Conservation (phyloP, 2,797 vertebrate species). For the Sylvia borin region DNA sequence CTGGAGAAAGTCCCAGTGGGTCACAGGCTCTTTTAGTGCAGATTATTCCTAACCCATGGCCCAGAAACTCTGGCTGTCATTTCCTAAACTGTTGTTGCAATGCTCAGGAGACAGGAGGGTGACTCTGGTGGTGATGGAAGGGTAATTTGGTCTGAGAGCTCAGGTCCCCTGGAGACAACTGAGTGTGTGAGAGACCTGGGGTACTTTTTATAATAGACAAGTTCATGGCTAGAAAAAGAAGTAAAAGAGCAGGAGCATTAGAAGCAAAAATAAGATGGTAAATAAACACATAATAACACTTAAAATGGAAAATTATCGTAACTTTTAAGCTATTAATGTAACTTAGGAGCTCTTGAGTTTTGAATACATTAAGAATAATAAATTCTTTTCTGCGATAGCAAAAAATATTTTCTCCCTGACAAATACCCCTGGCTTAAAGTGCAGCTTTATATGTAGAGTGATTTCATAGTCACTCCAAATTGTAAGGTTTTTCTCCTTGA, state of each 20-base stretch:
- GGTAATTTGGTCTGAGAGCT: neutral
- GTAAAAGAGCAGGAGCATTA: fast-evolving
- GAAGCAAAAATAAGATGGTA: neutral
- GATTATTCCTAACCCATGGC: neutral
- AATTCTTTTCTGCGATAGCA: neutral
- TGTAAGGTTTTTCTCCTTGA: neutral
- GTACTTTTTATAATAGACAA: neutral
- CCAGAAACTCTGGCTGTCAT: neutral
- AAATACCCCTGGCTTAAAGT: neutral
- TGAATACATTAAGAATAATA: neutral
- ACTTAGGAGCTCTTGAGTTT: neutral
- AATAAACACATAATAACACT: neutral
- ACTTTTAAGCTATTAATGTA: neutral
- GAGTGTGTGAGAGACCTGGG: neutral
- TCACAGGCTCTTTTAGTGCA: neutral
- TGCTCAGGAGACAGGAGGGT: neutral
- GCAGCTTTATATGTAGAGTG: neutral
- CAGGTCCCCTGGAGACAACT: neutral
- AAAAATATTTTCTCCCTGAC: neutral
- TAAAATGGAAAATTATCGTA: neutral
- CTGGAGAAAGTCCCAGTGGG: neutral
- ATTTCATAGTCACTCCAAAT: neutral
- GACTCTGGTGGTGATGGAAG: neutral
- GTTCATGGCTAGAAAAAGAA: neutral
- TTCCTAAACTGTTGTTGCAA: neutral